Evolutionary conservation across 2,797 vertebrate genomes (phyloP).

Genomic region (Gadopsis marmoratus): DNA sequence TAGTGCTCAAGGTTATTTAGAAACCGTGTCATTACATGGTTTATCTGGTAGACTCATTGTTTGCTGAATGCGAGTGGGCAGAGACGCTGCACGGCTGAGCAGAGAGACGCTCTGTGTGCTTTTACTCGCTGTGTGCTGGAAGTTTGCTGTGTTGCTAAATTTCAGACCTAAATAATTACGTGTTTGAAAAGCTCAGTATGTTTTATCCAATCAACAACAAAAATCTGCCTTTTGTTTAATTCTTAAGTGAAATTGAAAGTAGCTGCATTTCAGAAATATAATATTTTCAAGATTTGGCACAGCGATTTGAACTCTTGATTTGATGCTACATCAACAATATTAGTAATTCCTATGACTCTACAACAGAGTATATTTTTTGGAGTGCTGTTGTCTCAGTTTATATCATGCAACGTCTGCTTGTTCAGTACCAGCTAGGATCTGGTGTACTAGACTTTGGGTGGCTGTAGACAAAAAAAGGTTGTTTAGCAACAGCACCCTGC

Average conservation of each 20-base stretch:
- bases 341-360: background rate
- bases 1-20: slow-evolving; percentile 9
- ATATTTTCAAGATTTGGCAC: background rate
- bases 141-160: background rate
- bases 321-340: background rate
- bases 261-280: background rate
- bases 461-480: slow-evolving; percentile 15
- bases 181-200: background rate
- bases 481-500: slow-evolving; percentile 23
- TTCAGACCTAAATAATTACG: background rate
- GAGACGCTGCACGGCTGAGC: slow-evolving; percentile 15
- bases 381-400: background rate
- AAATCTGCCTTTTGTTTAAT: background rate
- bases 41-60: slow-evolving; percentile 22
- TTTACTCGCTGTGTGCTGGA: background rate
- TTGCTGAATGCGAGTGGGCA: slow-evolving; percentile 28
- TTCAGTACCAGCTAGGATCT: background rate
- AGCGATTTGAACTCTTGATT: background rate
- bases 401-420: slow-evolving; percentile 10
- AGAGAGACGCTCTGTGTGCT: background rate
- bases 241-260: background rate
- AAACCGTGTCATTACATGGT: slow-evolving; percentile 11
- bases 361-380: background rate
- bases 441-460: slow-evolving; percentile 9
- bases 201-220: background rate